Conservation (phyloP, 1,140 invertebrate genomes). For the Pseudomyrmex dendroicus region DNA sequence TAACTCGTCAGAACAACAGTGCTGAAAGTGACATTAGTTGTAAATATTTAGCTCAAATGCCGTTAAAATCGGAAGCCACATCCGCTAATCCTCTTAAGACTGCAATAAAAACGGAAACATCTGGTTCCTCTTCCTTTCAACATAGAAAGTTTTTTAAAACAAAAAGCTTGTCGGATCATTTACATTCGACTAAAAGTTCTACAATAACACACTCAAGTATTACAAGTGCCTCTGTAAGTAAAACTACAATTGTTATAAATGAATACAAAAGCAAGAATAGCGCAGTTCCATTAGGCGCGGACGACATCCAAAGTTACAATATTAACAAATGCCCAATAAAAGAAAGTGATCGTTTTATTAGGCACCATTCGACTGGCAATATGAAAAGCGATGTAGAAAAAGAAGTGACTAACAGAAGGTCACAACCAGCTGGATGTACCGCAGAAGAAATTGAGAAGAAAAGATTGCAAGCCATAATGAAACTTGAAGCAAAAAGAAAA, state of each 20-base stretch:
- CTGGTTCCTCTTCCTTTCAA: neutral
- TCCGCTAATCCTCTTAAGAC: neutral
- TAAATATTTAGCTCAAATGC: conserved; percentile 4
- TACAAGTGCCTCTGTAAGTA: conserved; percentile 65
- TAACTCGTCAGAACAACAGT: neutral
- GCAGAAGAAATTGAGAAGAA: conserved; percentile 81
- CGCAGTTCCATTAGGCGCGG: conserved; percentile 25
- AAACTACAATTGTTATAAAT: conserved; percentile 12
- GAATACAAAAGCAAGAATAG: conserved; percentile 50
- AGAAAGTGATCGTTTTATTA: conserved; percentile 58
- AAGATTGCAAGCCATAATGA: conserved; percentile 78
- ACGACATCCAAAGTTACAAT: conserved; percentile 49
- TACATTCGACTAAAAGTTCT: conserved; percentile 4
- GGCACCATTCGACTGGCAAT: conserved; percentile 60
- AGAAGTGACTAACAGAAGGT: conserved; percentile 34
- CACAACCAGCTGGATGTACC: conserved; percentile 70
- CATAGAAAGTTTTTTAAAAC: conserved; percentile 78
- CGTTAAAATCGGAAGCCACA: conserved; percentile 19
- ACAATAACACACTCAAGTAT: conserved; percentile 8
- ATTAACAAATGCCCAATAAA: conserved; percentile 68
- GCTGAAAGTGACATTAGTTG: conserved; percentile 31
- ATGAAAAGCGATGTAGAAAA: conserved; percentile 19
- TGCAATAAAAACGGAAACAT: neutral
- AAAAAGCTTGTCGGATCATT: conserved; percentile 74
- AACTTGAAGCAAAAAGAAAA: conserved; percentile 75